Conservation (phyloP, 2,113 vertebrate genomes). For the Xerus inauris region DNA sequence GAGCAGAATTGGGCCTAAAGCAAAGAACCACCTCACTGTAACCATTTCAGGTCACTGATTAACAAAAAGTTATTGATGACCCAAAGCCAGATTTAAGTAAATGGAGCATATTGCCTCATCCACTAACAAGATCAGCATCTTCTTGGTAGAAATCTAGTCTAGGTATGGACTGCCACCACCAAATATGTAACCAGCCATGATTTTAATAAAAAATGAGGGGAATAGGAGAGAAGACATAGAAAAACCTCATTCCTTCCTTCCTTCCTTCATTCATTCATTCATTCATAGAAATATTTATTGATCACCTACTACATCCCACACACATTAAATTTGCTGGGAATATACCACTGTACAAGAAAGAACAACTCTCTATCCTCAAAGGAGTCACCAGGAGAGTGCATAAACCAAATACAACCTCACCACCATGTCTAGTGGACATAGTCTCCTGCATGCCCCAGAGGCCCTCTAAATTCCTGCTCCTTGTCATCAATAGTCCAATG, state of each 20-base stretch:
- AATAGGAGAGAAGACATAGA: neutral
- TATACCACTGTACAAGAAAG: neutral
- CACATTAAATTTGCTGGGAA: neutral
- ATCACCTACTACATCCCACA: neutral
- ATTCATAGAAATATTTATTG: neutral
- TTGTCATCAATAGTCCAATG: neutral
- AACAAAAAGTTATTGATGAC: neutral
- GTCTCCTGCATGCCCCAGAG: neutral
- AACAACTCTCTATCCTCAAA: neutral
- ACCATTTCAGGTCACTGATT: neutral
- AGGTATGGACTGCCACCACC: neutral
- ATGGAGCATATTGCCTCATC: neutral
- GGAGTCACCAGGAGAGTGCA: neutral
- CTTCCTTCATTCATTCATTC: neutral
- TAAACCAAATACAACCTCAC: neutral
- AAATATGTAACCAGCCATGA: neutral
- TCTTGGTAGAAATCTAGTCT: neutral
- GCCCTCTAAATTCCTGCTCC: neutral
- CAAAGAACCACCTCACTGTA: neutral
- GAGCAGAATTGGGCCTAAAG: neutral
- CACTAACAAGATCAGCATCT: neutral
- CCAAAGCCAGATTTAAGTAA: neutral
- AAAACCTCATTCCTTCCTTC: neutral
- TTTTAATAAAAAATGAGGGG: neutral
- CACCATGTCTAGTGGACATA: neutral